Evolutionary conservation across 2,797 vertebrate genomes (phyloP), one percentile per base, ranked within the genome.

Genomic region (Neosilurus mollespiculum): DNA sequence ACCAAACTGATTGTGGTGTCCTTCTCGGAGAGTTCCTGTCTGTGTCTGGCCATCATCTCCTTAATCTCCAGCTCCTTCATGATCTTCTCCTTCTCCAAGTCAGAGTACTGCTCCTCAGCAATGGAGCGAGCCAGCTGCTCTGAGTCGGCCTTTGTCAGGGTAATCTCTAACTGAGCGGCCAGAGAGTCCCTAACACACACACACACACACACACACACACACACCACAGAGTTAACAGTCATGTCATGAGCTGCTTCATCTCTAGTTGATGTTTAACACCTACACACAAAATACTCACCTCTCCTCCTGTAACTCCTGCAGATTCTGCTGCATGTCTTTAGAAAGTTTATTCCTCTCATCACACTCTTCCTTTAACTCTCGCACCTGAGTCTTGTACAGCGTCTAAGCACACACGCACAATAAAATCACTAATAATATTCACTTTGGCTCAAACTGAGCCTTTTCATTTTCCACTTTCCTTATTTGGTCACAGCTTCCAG

Each of bases 21-120:
- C 91, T 98, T 99, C 89, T 99, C 97, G 0, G 92, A 76, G n/a
- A 99, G 96, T 64, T 99, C 97, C 92, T 97, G 98, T 77, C 94
- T 96, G 90, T 99, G 96, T 86, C 96, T 94, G 0, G 96, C 96
- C 96, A 97, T 96, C 97, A 99, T 97, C 93, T 99, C 97, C 87
- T 98, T 98, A 87, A 99, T 97, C 93, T 99, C 98, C 87, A 99
- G 92, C 89, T 99, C 98, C 90, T 98, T 99, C 96, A 99, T 99
- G 89, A 99, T 99, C 92, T 99, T 99, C 92, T 99, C 98, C 92
- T 99, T 99, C 93, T 99, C 97, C 93, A 99, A 91, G 83, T 97
- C 95, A 0, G 97, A 98, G 90, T 97, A 99, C 85, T 99, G 98
- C 58, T 99, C 97, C 90, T 99, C 98, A 4, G 96, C 97, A 85